Percentiles rank a stretch among this genome's conserved stretches.
phyloP scores from a whole-genome alignment of 2,797 vertebrate species.

The Brachyalestes nurse region DNA sequence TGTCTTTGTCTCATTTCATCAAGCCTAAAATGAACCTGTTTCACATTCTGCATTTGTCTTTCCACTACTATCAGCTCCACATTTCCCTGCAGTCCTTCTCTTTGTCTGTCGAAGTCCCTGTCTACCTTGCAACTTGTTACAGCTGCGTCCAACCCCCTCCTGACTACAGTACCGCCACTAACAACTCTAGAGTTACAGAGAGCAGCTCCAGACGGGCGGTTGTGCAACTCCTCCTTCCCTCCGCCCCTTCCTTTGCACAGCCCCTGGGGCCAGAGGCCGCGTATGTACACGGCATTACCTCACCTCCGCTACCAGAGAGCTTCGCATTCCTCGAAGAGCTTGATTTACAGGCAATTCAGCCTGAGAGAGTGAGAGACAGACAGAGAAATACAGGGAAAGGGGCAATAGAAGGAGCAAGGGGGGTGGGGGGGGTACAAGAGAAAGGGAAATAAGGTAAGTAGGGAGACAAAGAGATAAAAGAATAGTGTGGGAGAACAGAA shows the following conservation, averaged over 20 bases:
- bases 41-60: conserved; percentile 8
- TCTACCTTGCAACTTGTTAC: conserved; percentile 21
- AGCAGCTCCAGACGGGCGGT: conserved; percentile 47
- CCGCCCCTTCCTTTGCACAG: conserved; percentile 20
- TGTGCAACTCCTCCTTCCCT: conserved; percentile 49
- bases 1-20: neutral
- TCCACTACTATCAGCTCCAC: neutral
- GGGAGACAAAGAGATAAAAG: conserved; percentile 10
- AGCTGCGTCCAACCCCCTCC: conserved; percentile 10
- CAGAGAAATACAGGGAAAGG: neutral
- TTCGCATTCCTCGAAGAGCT: conserved; percentile 50
- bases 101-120: conserved; percentile 28
- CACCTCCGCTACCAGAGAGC: conserved; percentile 43
- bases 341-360: conserved; percentile 47
- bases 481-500: neutral
- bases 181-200: conserved; percentile 41
- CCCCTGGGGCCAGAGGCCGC: conserved; percentile 38
- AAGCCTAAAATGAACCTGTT: conserved; percentile 22
- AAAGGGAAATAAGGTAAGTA: neutral
- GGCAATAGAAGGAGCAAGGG: neutral
- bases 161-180: conserved; percentile 31
- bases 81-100: neutral
- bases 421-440: conserved; percentile 8
- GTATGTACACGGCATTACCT: conserved; percentile 56
- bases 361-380: neutral